phyloP scores from a whole-genome alignment of 92 coral and sea anemone genomes.

The Epizoanthus fatuus region DNA sequence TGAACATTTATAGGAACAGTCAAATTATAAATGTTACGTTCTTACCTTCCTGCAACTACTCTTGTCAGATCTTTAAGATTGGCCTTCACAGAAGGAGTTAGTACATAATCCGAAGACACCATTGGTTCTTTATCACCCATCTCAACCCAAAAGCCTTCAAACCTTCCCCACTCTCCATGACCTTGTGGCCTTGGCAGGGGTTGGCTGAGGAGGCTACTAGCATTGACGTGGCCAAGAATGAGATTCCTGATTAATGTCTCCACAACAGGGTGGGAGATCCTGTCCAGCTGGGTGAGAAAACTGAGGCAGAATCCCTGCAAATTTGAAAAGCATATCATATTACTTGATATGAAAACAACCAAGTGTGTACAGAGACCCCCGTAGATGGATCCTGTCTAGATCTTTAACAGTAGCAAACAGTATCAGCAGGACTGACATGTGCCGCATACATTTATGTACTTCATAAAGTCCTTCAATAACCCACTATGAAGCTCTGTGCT shows the following conservation, averaged over 20 bases:
- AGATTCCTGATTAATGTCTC: slow-evolving; percentile 75
- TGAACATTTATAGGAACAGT: too few relatives aligned
- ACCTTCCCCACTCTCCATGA: slow-evolving; percentile 69
- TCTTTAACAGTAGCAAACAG: too few relatives aligned
- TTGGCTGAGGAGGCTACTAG: slow-evolving; percentile 85
- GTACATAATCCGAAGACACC: slow-evolving; percentile 82
- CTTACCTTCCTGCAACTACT: slow-evolving; percentile 97
- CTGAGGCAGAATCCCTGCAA: slow-evolving; percentile 96
- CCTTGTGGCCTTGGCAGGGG: slow-evolving; percentile 82
- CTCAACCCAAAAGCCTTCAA: slow-evolving; percentile 97
- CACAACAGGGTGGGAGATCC: slow-evolving; percentile 92
- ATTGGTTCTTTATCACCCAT: slow-evolving; percentile 82
- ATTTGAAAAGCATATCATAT: background rate
- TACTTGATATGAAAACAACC: too few relatives aligned
- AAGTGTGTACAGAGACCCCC: background rate
- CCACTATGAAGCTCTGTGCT: too few relatives aligned
- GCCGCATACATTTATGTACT: too few relatives aligned
- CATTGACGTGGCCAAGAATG: slow-evolving; percentile 94
- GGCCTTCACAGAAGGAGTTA: slow-evolving; percentile 90
- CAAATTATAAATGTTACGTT: background rate
- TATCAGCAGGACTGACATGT: too few relatives aligned
- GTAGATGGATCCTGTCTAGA: too few relatives aligned
- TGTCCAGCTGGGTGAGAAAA: slow-evolving; percentile 94
- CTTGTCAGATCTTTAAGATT: slow-evolving; percentile 90
- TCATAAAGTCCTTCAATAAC: too few relatives aligned